phyloP scores from a whole-genome alignment of 2,797 vertebrate genomes.

The Taenioides sp. region DNA sequence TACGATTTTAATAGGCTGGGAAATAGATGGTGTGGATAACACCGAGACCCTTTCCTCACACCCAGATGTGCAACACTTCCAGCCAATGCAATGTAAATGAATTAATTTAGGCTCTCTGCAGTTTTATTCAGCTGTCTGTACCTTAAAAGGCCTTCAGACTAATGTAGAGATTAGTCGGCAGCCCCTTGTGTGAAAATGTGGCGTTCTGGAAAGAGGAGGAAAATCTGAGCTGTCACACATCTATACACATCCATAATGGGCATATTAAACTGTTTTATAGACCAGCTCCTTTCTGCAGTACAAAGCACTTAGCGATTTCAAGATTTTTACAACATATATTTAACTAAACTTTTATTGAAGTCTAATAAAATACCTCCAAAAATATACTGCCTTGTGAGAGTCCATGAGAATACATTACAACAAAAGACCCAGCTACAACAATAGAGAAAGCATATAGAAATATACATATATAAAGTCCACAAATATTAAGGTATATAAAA shows the following conservation, averaged over 20 bases:
- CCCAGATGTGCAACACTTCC: slow-evolving; percentile 26
- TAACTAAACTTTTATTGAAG: slow-evolving; percentile 62
- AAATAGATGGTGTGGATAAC: slow-evolving; percentile 64
- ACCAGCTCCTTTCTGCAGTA: slow-evolving; percentile 10
- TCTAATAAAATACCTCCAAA: slow-evolving; percentile 65
- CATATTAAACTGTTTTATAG: slow-evolving; percentile 30
- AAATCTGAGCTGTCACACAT: slow-evolving; percentile 31
- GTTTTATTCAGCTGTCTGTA: slow-evolving; percentile 37
- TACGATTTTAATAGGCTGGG: slow-evolving; percentile 50
- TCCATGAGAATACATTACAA: slow-evolving; percentile 69
- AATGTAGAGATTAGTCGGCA: slow-evolving; percentile 38
- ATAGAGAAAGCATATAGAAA: slow-evolving; percentile 66
- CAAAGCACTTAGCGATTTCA: slow-evolving; percentile 31
- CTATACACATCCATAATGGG: slow-evolving; percentile 25
- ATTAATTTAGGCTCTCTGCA: slow-evolving; percentile 36
- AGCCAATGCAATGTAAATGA: slow-evolving; percentile 40
- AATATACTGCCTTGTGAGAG: slow-evolving; percentile 66
- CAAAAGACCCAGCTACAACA: slow-evolving; percentile 52
- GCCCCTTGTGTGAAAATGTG: slow-evolving; percentile 26
- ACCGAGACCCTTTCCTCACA: slow-evolving; percentile 26
- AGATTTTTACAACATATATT: slow-evolving; percentile 29
- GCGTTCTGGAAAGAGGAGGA: slow-evolving; percentile 32
- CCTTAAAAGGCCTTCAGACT: slow-evolving; percentile 25
- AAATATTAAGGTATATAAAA: slow-evolving; percentile 17
- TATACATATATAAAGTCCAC: slow-evolving; percentile 37